A percentile compares a stretch with the other conserved stretches of the same genome.
These are phyloP conservation scores for Callitettix versicolor DNA, from an alignment of 1,140 invertebrate genomes.

Conservation along the genomic window DNA sequence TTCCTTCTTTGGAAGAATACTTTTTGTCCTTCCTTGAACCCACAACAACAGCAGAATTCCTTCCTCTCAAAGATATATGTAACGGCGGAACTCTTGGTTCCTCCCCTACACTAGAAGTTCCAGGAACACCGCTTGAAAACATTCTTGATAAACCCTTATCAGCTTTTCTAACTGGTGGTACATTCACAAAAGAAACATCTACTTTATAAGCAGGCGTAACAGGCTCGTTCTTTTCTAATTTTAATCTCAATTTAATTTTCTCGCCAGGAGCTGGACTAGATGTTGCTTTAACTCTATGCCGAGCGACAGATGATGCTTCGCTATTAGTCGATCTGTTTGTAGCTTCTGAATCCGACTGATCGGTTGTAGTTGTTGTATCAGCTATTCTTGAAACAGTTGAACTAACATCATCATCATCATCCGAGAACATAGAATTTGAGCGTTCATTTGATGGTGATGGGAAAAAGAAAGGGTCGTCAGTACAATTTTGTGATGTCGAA, in stretches of 20 bases:
- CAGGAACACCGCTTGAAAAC: constrained; percentile 20
- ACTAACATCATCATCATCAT: constrained; percentile 30
- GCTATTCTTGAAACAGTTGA: constrained; percentile 31
- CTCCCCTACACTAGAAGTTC: not conserved
- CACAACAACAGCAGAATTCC: constrained; percentile 79
- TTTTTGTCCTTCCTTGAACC: constrained; percentile 66
- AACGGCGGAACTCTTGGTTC: constrained; percentile 77
- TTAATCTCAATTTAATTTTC: constrained; percentile 72
- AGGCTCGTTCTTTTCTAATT: constrained; percentile 71
- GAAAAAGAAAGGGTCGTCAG: constrained; percentile 41
- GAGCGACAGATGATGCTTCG: constrained; percentile 29
- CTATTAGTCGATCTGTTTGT: constrained; percentile 43
- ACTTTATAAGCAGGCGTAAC: constrained; percentile 66
- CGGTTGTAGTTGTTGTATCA: constrained; percentile 39
- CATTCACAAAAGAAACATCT: constrained; percentile 60
- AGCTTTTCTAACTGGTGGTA: constrained; percentile 37
- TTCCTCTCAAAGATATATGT: constrained; percentile 75
- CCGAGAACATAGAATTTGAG: constrained; percentile 46
- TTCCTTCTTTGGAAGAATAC: constrained; percentile 15
- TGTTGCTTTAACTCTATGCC: constrained; percentile 16
- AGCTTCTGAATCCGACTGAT: constrained; percentile 53
- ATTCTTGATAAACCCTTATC: constrained; percentile 37
- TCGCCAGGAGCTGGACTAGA: constrained; percentile 40
- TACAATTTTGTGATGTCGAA: constrained; percentile 20
- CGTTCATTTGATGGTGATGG: constrained; percentile 39